These are phyloP conservation scores for Autographa pulchrina DNA, from an alignment of 2,888 invertebrate genomes.

Conservation along the genomic window DNA sequence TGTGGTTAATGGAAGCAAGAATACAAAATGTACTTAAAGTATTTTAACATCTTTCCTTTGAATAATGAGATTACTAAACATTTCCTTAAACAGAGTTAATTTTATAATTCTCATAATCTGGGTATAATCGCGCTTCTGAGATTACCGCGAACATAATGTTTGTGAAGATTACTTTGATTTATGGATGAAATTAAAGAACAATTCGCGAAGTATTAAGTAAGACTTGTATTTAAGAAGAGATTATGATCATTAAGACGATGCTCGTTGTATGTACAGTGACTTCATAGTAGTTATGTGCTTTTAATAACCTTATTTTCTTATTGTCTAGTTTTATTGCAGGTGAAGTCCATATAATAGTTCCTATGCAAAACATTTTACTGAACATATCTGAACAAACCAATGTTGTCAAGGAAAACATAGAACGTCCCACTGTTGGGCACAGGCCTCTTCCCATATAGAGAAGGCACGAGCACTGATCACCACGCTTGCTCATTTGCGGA, in stretches of 20 bases:
- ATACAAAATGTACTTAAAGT: background rate
- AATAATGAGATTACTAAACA: background rate
- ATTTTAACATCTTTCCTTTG: background rate
- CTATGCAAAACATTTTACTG: background rate
- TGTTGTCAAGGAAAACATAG: background rate
- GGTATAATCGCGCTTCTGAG: conserved; percentile 3
- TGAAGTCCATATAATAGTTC: too few species aligned
- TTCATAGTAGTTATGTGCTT: conserved; percentile 1
- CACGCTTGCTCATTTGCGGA: too few species aligned
- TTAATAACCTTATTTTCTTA: background rate
- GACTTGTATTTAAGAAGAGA: conserved; percentile 1
- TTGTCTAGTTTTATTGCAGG: background rate
- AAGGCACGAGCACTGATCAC: too few species aligned
- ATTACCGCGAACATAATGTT: conserved; percentile 11
- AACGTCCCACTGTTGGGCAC: too few species aligned
- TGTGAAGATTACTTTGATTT: conserved; percentile 13
- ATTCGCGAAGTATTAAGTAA: background rate
- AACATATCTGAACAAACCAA: background rate
- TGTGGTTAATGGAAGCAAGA: background rate
- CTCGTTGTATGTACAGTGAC: background rate
- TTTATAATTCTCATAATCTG: background rate
- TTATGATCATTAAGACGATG: conserved; percentile 1
- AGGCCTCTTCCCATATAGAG: too few species aligned
- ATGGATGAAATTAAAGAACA: background rate
- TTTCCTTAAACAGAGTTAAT: background rate